Conservation (phyloP, 2,797 vertebrate genomes). For the Distichodus sexfasciatus region DNA sequence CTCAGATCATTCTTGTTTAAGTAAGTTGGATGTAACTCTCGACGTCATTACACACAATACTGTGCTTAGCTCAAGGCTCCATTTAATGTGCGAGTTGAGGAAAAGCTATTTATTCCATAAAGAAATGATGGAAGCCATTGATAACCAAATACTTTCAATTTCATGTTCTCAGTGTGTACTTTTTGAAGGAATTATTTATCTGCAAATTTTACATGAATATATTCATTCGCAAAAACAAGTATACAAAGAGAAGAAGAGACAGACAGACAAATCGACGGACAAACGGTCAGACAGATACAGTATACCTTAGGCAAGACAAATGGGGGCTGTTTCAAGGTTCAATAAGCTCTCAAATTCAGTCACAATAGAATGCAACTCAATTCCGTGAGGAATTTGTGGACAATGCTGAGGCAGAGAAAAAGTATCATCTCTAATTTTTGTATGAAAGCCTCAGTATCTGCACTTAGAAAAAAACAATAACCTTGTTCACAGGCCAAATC, state of each 20-base stretch:
- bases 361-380: constrained; percentile 10
- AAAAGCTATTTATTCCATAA: constrained; percentile 23
- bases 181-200: constrained; percentile 6
- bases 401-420: constrained; percentile 18
- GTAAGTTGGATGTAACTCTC: neutral
- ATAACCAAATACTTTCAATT: constrained; percentile 4
- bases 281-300: constrained; percentile 7
- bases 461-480: neutral
- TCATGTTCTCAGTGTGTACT: neutral
- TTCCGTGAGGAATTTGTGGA: constrained; percentile 19
- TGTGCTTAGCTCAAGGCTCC: constrained; percentile 19
- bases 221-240: too few species aligned
- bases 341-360: constrained; percentile 23
- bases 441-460: constrained; percentile 1
- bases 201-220: constrained; percentile 16
- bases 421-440: constrained; percentile 14
- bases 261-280: neutral
- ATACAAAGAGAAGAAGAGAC: neutral
- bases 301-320: constrained; percentile 20
- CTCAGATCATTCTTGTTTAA: neutral
- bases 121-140: constrained; percentile 27
- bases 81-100: constrained; percentile 3
- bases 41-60: constrained; percentile 10
- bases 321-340: constrained; percentile 24
- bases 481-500: too few species aligned